A percentile compares a stretch with the other conserved stretches of the same genome.
These are phyloP conservation scores for Trogon melanurus DNA, from an alignment of 2,113 vertebrate genomes.

Conservation along the genomic window DNA sequence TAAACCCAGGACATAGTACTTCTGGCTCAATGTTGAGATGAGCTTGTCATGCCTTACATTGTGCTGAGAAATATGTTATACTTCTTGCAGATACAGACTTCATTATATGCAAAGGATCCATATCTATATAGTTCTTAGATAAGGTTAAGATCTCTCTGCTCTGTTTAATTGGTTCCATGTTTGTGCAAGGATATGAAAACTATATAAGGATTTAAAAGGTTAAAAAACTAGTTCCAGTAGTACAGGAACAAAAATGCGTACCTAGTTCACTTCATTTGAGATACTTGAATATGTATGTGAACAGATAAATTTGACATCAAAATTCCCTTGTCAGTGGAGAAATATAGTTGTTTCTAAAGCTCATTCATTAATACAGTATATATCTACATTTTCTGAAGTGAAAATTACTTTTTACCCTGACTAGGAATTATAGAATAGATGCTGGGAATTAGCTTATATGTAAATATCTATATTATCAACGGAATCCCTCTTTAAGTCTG, in stretches of 20 bases:
- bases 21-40: not conserved
- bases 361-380: not conserved
- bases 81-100: not conserved
- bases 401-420: not conserved
- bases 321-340: not conserved
- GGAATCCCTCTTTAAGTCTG: not conserved
- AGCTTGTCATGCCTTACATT: not conserved
- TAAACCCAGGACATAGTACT: not conserved
- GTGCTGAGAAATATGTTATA: not conserved
- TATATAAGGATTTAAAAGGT: not conserved
- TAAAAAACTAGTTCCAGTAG: not conserved
- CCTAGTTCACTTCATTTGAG: not conserved
- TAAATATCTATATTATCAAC: not conserved
- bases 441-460: not conserved
- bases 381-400: not conserved
- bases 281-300: not conserved
- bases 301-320: not conserved
- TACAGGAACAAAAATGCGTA: not conserved
- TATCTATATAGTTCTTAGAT: not conserved
- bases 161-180: not conserved
- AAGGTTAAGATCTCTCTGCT: not conserved
- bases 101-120: not conserved
- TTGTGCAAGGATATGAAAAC: not conserved
- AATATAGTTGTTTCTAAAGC: not conserved
- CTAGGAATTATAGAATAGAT: not conserved